Conservation (phyloP, 1,140 invertebrate species). For the Brachionus asplanchnoidis region DNA sequence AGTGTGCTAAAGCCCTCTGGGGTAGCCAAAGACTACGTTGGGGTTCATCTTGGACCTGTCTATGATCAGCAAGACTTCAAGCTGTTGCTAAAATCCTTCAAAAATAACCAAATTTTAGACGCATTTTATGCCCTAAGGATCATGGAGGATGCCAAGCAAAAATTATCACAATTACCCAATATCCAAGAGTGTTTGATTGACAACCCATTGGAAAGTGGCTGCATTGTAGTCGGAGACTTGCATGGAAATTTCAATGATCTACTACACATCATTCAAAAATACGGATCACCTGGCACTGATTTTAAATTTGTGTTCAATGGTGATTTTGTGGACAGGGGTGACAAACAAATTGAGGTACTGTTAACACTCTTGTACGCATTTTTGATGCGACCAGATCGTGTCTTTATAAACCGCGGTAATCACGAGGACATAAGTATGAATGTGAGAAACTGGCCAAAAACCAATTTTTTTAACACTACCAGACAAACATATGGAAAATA, state of each 20-base stretch:
- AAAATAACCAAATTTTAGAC: constrained; percentile 15
- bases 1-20: background rate
- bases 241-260: constrained; percentile 34
- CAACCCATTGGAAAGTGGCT: background rate
- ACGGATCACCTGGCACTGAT: background rate
- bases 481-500: background rate
- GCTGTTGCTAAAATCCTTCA: constrained; percentile 1
- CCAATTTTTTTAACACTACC: background rate
- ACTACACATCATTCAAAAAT: background rate
- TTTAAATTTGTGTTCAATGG: constrained; percentile 37
- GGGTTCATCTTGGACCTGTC: background rate
- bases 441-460: background rate
- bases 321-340: constrained; percentile 10
- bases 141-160: background rate
- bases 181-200: constrained; percentile 13
- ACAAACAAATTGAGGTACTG: constrained; percentile 29
- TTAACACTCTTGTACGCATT: background rate
- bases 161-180: background rate
- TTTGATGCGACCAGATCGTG: background rate
- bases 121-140: background rate
- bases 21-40: background rate
- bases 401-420: constrained; percentile 40
- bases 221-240: constrained; percentile 38
- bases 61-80: background rate
- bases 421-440: constrained; percentile 39